phyloP scores from a whole-genome alignment of 2,113 vertebrate species.

The Brevimyrus niger region DNA sequence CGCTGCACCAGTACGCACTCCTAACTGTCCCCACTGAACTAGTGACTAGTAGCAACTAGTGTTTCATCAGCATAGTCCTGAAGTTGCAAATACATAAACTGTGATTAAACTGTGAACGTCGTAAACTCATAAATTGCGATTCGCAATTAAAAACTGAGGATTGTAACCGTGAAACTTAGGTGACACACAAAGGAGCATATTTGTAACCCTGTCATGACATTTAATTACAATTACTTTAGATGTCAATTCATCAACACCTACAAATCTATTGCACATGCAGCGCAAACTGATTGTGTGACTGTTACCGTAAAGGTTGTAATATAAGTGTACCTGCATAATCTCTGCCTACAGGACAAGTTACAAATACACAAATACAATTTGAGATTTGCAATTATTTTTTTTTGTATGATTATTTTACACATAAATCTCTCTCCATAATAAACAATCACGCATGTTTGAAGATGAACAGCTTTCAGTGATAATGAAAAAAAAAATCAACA shows the following conservation, averaged over 20 bases:
- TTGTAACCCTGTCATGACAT: neutral
- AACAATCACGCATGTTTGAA: neutral
- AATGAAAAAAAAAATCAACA: neutral
- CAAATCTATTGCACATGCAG: neutral
- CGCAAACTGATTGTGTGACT: neutral
- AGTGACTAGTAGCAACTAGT: neutral
- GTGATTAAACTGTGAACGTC: neutral
- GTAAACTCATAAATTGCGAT: neutral
- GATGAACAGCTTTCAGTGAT: neutral
- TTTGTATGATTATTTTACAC: neutral
- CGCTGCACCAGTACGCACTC: too few relatives aligned
- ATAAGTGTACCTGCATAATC: neutral
- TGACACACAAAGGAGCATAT: neutral
- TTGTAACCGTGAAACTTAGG: neutral
- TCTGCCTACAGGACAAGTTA: neutral
- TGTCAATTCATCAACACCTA: neutral
- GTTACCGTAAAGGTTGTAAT: neutral
- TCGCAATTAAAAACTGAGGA: neutral
- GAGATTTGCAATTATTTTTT: neutral
- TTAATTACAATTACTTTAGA: neutral
- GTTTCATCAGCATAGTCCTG: neutral
- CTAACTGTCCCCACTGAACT: neutral
- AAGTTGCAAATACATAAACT: neutral
- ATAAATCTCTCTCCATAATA: neutral
- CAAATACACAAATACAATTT: neutral